phyloP scores from a whole-genome alignment of 2,797 vertebrate species.

The Bucorvus abyssinicus region DNA sequence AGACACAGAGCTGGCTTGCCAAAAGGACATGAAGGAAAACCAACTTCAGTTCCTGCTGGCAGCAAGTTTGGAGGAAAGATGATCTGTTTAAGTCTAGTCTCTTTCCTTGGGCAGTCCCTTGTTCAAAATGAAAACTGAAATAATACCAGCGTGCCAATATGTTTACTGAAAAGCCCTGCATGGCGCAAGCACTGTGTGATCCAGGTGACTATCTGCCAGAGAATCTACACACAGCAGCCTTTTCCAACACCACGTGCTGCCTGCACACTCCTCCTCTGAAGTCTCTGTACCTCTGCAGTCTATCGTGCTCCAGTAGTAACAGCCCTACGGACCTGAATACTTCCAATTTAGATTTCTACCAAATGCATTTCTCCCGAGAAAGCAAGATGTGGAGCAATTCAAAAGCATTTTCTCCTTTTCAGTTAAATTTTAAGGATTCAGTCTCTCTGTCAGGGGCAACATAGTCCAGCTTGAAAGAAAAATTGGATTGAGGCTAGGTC shows the following conservation, averaged over 20 bases:
- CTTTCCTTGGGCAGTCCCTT: slow-evolving; percentile 44
- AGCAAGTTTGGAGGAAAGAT: slow-evolving; percentile 41
- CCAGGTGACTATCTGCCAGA: slow-evolving; percentile 7
- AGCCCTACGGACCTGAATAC: not conserved
- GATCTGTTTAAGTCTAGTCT: slow-evolving; percentile 59
- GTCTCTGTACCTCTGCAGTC: not conserved
- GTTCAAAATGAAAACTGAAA: slow-evolving; percentile 41
- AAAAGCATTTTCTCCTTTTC: not conserved
- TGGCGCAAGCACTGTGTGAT: not conserved
- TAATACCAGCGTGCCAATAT: not conserved
- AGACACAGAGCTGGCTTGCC: slow-evolving; percentile 30
- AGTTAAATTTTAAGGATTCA: not conserved
- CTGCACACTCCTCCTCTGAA: not conserved
- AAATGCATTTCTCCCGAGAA: not conserved
- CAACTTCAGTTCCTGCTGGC: slow-evolving; percentile 32
- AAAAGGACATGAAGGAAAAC: slow-evolving; percentile 44
- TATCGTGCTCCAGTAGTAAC: not conserved
- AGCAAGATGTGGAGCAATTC: not conserved
- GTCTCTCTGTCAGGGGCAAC: not conserved
- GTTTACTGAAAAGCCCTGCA: slow-evolving; percentile 26
- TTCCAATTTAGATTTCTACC: not conserved
- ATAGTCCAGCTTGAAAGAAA: not conserved
- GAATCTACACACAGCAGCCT: not conserved
- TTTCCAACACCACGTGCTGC: not conserved
- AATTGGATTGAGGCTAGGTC: not conserved